These are phyloP conservation scores for Caradrina kadenii DNA, from an alignment of 2,888 invertebrate species.

Conservation along the genomic window DNA sequence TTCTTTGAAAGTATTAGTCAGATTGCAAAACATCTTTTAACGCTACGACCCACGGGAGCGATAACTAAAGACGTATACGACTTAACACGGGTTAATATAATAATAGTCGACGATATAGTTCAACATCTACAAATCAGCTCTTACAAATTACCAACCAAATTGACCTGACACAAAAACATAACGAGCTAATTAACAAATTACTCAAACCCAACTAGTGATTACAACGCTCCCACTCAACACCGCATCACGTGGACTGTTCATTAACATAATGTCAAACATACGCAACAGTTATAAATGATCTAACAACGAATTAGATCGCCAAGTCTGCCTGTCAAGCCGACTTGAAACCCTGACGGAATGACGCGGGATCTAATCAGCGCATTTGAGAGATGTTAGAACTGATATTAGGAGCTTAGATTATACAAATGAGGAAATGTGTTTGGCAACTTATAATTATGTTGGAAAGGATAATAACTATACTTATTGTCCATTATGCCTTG, in stretches of 20 bases:
- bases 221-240: slow-evolving; percentile 40
- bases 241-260: slow-evolving; percentile 36
- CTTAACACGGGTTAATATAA: too few species aligned
- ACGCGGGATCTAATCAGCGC: slow-evolving; percentile 27
- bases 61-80: too few species aligned
- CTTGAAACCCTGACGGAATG: slow-evolving; percentile 27
- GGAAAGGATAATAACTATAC: slow-evolving; percentile 11
- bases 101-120: neutral
- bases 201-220: slow-evolving; percentile 43
- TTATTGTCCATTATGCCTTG: slow-evolving; percentile 28
- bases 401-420: slow-evolving; percentile 1
- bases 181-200: slow-evolving; percentile 58
- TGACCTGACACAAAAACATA: slow-evolving; percentile 27
- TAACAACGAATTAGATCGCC: slow-evolving; percentile 53
- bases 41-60: too few species aligned
- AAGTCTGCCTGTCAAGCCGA: slow-evolving; percentile 25
- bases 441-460: neutral
- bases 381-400: neutral
- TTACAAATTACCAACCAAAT: slow-evolving; percentile 28
- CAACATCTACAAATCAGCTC: slow-evolving; percentile 12
- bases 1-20: too few species aligned
- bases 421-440: slow-evolving; percentile 15
- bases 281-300: slow-evolving; percentile 67
- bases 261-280: slow-evolving; percentile 61
- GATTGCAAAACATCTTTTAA: too few species aligned